Evolutionary conservation across 2,113 vertebrate species (phyloP).

Genomic region (Rhynchopsitta pachyrhyncha): DNA sequence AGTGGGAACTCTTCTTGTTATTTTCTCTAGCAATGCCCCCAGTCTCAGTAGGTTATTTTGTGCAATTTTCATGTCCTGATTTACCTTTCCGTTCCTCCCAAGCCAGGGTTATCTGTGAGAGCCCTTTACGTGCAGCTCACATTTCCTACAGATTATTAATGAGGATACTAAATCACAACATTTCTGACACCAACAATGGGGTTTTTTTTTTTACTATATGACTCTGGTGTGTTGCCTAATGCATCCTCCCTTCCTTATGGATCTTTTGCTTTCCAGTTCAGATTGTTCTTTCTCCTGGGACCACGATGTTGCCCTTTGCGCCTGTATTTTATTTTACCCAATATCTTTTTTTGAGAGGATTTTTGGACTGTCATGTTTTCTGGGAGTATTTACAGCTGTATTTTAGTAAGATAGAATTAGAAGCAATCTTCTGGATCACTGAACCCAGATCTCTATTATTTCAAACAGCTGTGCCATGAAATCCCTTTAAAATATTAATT

Average conservation of each 20-base stretch:
- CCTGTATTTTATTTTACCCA: background rate
- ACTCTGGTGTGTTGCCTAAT: background rate
- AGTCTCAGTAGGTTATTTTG: background rate
- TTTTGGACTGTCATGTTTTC: background rate
- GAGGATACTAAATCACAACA: background rate
- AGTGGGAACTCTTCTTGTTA: background rate
- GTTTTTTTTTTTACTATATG: background rate
- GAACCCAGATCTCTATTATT: conserved; percentile 34
- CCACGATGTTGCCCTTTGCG: background rate
- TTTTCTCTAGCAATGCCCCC: background rate
- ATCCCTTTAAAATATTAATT: conserved; percentile 60
- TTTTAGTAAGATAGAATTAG: conserved; percentile 31
- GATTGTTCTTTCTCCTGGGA: background rate
- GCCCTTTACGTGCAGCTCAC: background rate
- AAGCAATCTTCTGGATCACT: conserved; percentile 48
- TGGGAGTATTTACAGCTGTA: conserved; percentile 1
- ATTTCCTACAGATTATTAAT: background rate
- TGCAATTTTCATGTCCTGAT: background rate
- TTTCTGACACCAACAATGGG: background rate
- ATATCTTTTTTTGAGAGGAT: background rate
- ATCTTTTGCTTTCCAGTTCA: background rate
- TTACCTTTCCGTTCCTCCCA: background rate
- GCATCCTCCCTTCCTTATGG: background rate
- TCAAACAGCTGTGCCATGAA: conserved; percentile 22
- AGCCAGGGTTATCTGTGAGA: background rate